These are phyloP conservation scores for Cervus canadensis DNA, from an alignment of 2,113 vertebrate genomes.

Conservation along the genomic window DNA sequence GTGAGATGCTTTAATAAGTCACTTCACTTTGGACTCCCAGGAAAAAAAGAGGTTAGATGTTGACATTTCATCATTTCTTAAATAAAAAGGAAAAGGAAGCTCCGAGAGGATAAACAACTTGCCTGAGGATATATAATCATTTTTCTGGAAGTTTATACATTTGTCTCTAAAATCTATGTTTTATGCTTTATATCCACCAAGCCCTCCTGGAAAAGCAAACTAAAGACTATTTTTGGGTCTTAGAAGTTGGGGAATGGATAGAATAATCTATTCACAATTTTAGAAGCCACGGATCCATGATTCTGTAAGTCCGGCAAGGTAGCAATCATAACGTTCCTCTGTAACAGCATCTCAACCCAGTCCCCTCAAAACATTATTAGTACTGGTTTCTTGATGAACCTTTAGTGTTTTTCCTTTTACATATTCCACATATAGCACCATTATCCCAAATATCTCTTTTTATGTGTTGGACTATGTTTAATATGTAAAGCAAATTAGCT, in stretches of 20 bases:
- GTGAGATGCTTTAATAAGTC: not conserved
- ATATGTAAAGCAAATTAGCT: not conserved
- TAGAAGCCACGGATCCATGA: not conserved
- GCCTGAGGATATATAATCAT: too few species aligned
- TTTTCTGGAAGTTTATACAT: not conserved
- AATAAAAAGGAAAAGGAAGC: not conserved
- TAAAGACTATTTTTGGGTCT: not conserved
- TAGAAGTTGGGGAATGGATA: not conserved
- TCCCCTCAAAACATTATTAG: not conserved
- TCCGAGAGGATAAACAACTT: not conserved
- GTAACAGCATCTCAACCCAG: not conserved
- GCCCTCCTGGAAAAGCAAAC: not conserved
- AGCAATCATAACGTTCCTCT: not conserved
- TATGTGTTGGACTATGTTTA: not conserved
- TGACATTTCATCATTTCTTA: not conserved
- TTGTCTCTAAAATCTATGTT: not conserved
- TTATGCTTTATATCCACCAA: not conserved
- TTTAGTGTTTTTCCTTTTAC: not conserved
- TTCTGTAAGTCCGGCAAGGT: not conserved
- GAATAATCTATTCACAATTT: not conserved
- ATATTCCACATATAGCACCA: not conserved
- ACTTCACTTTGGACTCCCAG: not conserved
- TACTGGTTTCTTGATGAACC: not conserved
- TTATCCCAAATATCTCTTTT: not conserved
- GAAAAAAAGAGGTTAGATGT: not conserved